Base-by-base conservation (phyloP, 2,113 vertebrate species). In the Cryptomyrus ogoouensis region DNA sequence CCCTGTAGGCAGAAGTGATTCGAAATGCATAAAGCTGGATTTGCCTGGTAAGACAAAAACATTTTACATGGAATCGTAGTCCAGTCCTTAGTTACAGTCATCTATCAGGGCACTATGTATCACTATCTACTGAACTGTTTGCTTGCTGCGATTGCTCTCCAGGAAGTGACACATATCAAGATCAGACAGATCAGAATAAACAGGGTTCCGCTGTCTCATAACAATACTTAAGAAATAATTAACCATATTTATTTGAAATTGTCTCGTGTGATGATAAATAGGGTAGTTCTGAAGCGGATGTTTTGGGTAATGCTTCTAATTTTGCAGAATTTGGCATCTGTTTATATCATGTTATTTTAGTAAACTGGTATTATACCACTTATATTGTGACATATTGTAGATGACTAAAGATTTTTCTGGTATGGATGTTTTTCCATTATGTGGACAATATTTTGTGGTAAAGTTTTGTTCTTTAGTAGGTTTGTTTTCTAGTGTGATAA, bases 21-120 rank as follows among this genome's bases (percentile, higher is more conserved):
- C 91, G 27, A 91, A 92, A 7, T 99, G 98, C 80, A 87, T 95
- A 83, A 98, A 98, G 93, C 94, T 99, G 92, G 95, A 97, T 6
- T 93, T 99, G 62, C 96, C 98, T 91, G 95, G 98, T 99, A 96
- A 96, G 95, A 70, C 86, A 13, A 15, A 17, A 50, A 39, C 31
- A n/a, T 53, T 80, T 49, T 42, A n/a, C 31, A 19, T 24, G 77
- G 50, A n/a, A 19, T 58, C 77, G 44, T 49, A 31, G 7, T 24
- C 27, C 27, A 31, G 6, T 35, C 42, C 42, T 5, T 70, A 46
- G 58, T 13, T 10, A 44, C 19, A 62, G 5, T 89, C 27, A 24
- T 62, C 56, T 58, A 58, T 74, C 66, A 4, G 12, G 12, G 3
- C 9, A 89, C 66, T 35, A 80, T 50, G 66, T 31, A 31, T 19